These are phyloP conservation scores for Smithornis capensis DNA, from an alignment of 2,113 vertebrate genomes.

Conservation along the genomic window DNA sequence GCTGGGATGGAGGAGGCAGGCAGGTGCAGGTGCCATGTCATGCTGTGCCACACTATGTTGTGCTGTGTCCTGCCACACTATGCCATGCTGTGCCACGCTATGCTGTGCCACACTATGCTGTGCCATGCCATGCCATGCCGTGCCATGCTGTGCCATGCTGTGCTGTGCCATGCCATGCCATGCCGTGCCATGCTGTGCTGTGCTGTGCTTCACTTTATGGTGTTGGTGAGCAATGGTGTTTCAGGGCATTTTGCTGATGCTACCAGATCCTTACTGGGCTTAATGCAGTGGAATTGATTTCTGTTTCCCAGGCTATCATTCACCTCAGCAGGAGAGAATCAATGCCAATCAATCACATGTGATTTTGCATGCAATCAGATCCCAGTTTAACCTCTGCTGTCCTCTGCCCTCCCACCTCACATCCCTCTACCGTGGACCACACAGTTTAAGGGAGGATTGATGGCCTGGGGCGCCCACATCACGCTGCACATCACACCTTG, in stretches of 20 bases:
- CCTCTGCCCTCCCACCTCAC: neutral
- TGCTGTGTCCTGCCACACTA: rapidly evolving
- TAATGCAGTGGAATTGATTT: constrained; percentile 79
- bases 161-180: neutral
- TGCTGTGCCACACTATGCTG: rapidly evolving
- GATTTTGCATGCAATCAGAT: constrained; percentile 48
- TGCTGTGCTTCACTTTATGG: rapidly evolving
- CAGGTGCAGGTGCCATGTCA: neutral
- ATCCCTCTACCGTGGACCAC: neutral
- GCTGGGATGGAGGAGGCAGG: rapidly evolving
- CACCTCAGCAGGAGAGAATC: constrained; percentile 68
- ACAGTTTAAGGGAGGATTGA: constrained; percentile 10
- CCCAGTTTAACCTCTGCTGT: constrained; percentile 64
- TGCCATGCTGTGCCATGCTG: rapidly evolving
- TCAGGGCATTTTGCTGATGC: neutral
- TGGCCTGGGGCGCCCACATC: neutral
- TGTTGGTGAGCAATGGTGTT: neutral
- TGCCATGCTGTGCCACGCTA: neutral
- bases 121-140: rapidly evolving
- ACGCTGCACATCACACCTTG: neutral
- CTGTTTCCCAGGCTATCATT: constrained; percentile 70
- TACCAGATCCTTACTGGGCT: constrained; percentile 56
- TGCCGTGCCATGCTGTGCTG: rapidly evolving
- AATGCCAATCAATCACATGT: constrained; percentile 62
- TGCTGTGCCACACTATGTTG: rapidly evolving